Evolutionary conservation across 2,888 invertebrate species (phyloP), one percentile per base, ranked within the genome.

Genomic region (Plebejus anna): DNA sequence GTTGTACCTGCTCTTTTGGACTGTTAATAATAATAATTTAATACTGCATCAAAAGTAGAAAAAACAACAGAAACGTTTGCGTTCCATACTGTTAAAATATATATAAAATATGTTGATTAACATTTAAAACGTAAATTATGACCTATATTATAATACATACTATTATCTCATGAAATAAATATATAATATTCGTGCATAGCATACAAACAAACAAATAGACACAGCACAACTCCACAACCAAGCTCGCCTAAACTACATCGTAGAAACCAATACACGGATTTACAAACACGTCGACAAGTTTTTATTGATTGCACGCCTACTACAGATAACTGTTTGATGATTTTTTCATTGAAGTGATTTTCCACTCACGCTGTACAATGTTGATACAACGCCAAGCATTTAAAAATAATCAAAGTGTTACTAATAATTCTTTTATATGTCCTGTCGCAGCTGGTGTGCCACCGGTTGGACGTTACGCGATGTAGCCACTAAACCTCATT

Each of bases 381-480:
- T 55, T 73, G 73, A 73, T 73, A 55, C 73, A 55, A 73, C 73
- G 51, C 73, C 73, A 73, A 73, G 51, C 73, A 32, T 73, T 73
- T 55, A 73, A 73, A 73, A 73, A 73, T 73, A 73, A 73, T 73
- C 73, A 73, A 73, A 73, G 28, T 55, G 73, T 73, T 66, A 13
- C 66, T 66, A 73, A 55, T 73, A 73, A 73, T 73, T 73, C 51
- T 73, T 73, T 73, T 73, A 73, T 73, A 73, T 32, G 51, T 73
- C 55, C 73, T 73, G 73, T 32, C 73, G 13, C 73, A 73, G 55
- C 73, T 55, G 73, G 73, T 72, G 47, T 22, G 51, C 47, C 22
- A 1, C 1, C 70, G 38, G 22, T 55, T 16, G 66, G 66, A 16
- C 32, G 28, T 66, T 66, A 66, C 66, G 66, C 66, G 66, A 66